Percentiles rank a stretch among this genome's conserved stretches.
These are phyloP conservation scores for Pocillopora grandis DNA, from an alignment of 92 coral and sea anemone species.

Conservation along the genomic window DNA sequence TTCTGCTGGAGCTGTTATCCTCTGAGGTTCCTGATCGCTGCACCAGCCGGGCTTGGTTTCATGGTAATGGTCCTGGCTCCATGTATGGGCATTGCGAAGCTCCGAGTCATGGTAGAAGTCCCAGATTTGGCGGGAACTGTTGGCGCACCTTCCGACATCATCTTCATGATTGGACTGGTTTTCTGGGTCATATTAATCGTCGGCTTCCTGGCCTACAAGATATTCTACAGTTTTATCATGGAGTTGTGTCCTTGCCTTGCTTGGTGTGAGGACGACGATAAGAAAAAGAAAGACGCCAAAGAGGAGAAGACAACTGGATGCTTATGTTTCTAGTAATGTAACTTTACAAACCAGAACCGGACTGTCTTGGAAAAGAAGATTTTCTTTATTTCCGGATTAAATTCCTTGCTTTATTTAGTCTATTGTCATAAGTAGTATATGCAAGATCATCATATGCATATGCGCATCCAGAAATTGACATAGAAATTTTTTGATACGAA, in stretches of 20 bases:
- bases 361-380: neutral
- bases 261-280: constrained; percentile 72
- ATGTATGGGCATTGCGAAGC: constrained; percentile 78
- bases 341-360: neutral
- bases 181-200: constrained; percentile 69
- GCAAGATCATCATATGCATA: too few species aligned
- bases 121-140: constrained; percentile 56
- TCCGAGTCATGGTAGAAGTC: constrained; percentile 59
- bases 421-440: too few species aligned
- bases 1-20: constrained; percentile 93
- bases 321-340: constrained; percentile 54
- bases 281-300: constrained; percentile 44
- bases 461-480: too few species aligned
- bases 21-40: constrained; percentile 63
- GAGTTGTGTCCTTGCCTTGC: constrained; percentile 78
- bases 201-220: constrained; percentile 47
- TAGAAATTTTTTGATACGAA: too few species aligned
- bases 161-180: constrained; percentile 76
- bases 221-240: constrained; percentile 65
- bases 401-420: neutral
- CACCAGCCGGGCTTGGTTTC: constrained; percentile 70
- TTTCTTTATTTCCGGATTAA: neutral
- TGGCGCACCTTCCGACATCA: constrained; percentile 67
- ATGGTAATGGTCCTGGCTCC: constrained; percentile 71
- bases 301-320: constrained; percentile 68